Conservation (phyloP, 2,888 invertebrate species). For the Corythucha ciliata region DNA sequence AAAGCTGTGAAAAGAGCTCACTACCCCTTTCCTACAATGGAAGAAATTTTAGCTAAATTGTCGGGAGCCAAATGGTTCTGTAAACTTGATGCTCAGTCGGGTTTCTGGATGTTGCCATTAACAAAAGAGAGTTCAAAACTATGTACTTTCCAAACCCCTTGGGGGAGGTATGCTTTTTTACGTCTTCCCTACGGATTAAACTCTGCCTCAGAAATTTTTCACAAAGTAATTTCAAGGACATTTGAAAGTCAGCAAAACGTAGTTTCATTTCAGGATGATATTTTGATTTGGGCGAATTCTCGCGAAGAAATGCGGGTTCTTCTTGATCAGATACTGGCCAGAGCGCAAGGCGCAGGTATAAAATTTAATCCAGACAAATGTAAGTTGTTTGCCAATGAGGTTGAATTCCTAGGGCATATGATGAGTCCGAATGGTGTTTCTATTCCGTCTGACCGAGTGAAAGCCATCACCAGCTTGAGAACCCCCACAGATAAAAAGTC, state of each 20-base stretch:
- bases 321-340: conserved; percentile 16
- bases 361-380: conserved; percentile 36
- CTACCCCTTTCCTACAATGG: conserved; percentile 13
- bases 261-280: conserved; percentile 24
- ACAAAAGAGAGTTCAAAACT: not conserved
- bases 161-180: conserved; percentile 34
- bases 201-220: conserved; percentile 34
- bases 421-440: conserved; percentile 29
- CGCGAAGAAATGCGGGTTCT: conserved; percentile 14
- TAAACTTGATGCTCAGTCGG: conserved; percentile 8
- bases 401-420: conserved; percentile 36
- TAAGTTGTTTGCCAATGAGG: conserved; percentile 31
- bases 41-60: conserved; percentile 6
- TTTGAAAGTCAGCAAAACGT: conserved; percentile 23
- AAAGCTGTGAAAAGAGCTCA: not conserved
- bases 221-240: conserved; percentile 1
- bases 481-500: conserved; percentile 29
- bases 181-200: conserved; percentile 39
- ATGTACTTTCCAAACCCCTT: conserved; percentile 11
- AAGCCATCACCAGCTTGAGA: conserved; percentile 30
- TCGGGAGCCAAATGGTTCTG: conserved; percentile 5
- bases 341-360: conserved; percentile 16
- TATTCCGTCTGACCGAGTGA: conserved; percentile 10
- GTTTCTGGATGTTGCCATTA: conserved; percentile 14
- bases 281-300: conserved; percentile 20